Evolutionary conservation across 2,113 vertebrate genomes (phyloP).

Genomic region (Cynocephalus volans): DNA sequence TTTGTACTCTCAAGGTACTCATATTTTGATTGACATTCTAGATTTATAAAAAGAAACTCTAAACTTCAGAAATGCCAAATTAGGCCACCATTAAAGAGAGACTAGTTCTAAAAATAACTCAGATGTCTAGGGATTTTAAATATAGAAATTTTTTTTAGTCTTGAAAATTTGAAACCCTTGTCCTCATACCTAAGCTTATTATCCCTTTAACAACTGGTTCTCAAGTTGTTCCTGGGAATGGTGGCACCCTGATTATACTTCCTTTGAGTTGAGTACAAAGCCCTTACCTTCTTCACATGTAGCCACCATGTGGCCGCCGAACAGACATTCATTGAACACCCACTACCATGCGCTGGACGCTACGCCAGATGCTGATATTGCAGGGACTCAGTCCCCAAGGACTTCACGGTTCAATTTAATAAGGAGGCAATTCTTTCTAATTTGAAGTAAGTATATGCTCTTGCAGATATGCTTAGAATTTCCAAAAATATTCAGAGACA

Average conservation of each 20-base stretch:
- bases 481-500: neutral
- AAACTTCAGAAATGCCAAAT: conserved; percentile 84
- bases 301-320: neutral
- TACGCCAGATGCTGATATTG: neutral
- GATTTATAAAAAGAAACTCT: conserved; percentile 79
- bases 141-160: conserved; percentile 78
- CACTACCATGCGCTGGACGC: neutral
- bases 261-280: conserved; percentile 63
- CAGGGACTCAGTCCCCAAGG: neutral
- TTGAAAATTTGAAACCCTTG: conserved; percentile 81
- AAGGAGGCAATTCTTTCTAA: neutral
- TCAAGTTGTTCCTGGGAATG: conserved; percentile 62
- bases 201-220: conserved; percentile 79
- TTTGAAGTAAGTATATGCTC: neutral
- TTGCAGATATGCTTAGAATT: neutral
- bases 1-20: conserved; percentile 28
- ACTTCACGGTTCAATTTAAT: neutral
- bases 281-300: neutral
- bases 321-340: neutral
- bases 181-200: conserved; percentile 81
- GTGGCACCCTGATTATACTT: neutral
- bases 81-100: conserved; percentile 83
- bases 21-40: conserved; percentile 66
- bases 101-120: conserved; percentile 71
- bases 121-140: conserved; percentile 84